Percentiles rank a stretch among this genome's conserved stretches.
Conservation (phyloP, 2,888 invertebrate species). For the Amiota communis region DNA sequence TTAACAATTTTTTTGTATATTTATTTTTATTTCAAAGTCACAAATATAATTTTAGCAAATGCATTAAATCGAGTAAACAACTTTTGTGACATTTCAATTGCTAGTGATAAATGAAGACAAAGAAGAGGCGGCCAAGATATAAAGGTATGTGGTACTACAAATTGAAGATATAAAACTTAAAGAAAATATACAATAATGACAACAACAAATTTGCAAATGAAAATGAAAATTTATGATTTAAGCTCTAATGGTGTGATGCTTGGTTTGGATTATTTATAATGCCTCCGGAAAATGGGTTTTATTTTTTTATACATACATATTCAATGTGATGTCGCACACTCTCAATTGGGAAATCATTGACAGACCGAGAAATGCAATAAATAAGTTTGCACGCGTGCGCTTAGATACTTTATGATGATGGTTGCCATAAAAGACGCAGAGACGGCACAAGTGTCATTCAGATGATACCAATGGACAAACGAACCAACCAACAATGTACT, state of each 20-base stretch:
- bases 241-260: background rate
- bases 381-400: constrained; percentile 13
- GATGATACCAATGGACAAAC: too few species aligned
- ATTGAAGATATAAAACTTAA: too few species aligned
- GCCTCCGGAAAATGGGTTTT: background rate
- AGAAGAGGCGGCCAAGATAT: background rate
- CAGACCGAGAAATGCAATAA: constrained; percentile 5
- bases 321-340: constrained; percentile 15
- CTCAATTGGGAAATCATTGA: background rate
- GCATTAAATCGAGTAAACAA: constrained; percentile 1
- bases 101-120: constrained; percentile 14
- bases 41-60: constrained; percentile 9
- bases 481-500: too few species aligned
- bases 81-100: constrained; percentile 24
- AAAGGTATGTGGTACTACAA: background rate
- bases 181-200: constrained; percentile 1
- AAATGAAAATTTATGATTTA: constrained; percentile 26
- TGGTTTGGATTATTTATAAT: constrained; percentile 15
- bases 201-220: constrained; percentile 18
- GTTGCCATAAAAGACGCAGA: background rate
- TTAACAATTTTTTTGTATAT: background rate
- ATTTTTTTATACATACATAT: background rate
- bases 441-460: background rate
- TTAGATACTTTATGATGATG: background rate
- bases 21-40: background rate